Conservation (phyloP, 2,113 vertebrate genomes). For the Centropus bengalensis region DNA sequence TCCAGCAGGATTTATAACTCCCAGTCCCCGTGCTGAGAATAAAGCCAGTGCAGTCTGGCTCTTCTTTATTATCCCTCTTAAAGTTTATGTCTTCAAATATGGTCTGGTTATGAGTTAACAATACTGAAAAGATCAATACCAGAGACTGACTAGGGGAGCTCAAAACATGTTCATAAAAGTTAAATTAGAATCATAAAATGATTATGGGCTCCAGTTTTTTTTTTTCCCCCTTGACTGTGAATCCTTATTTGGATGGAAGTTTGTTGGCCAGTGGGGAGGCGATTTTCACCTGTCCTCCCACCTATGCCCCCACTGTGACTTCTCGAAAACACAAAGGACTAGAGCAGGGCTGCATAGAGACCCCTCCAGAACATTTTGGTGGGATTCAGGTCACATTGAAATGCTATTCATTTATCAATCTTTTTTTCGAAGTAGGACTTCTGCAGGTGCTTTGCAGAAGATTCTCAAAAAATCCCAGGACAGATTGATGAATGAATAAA, state of each 20-base stretch:
- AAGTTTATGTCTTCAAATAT: constrained; percentile 81
- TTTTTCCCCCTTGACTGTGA: background rate
- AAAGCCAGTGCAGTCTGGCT: constrained; percentile 46
- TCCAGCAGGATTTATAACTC: constrained; percentile 67
- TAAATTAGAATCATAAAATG: constrained; percentile 76
- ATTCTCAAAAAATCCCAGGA: background rate
- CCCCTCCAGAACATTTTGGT: background rate
- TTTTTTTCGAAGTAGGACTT: background rate
- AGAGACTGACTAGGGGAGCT: constrained; percentile 64
- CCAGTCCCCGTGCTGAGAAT: background rate
- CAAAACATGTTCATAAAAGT: constrained; percentile 78
- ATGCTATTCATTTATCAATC: background rate
- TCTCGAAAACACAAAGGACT: background rate
- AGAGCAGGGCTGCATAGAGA: accelerated
- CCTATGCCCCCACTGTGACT: background rate
- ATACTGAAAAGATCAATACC: constrained; percentile 76
- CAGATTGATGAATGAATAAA: background rate
- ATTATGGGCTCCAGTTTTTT: constrained; percentile 53
- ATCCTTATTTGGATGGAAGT: constrained; percentile 17
- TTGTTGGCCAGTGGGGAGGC: background rate
- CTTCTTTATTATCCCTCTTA: constrained; percentile 77
- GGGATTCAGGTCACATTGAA: background rate
- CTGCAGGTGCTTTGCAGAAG: background rate
- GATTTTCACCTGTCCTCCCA: background rate
- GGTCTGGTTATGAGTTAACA: constrained; percentile 79